These are phyloP conservation scores for Drosophila picticornis DNA, from an alignment of 2,888 invertebrate species.

Conservation along the genomic window DNA sequence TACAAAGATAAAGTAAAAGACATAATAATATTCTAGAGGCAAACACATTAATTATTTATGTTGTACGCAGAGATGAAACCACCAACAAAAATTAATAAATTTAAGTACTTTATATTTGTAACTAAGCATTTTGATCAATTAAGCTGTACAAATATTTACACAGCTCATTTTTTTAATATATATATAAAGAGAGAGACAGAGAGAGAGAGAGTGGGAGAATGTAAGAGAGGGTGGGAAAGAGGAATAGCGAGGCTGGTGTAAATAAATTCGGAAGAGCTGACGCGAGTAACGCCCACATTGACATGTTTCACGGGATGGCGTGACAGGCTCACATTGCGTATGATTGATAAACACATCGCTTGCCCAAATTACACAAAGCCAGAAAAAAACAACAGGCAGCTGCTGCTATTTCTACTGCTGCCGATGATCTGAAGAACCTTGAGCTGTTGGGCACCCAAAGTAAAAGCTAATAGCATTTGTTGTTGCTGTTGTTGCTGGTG, in stretches of 20 bases:
- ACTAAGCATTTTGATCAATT: constrained; percentile 2
- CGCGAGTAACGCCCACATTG: constrained; percentile 60
- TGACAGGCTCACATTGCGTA: constrained; percentile 71
- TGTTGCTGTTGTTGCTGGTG: constrained; percentile 14
- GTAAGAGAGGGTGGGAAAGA: background rate
- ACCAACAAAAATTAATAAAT: background rate
- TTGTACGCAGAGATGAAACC: background rate
- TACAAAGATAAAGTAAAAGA: background rate
- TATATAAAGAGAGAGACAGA: background rate
- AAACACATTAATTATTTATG: background rate
- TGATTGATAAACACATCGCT: constrained; percentile 77
- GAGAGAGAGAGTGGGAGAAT: background rate
- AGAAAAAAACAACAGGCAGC: constrained; percentile 25
- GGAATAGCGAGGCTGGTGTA: background rate
- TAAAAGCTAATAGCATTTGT: constrained; percentile 45
- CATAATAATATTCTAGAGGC: background rate
- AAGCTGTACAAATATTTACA: constrained; percentile 2
- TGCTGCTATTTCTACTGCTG: constrained; percentile 9
- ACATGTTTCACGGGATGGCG: constrained; percentile 53
- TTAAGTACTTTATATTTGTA: background rate
- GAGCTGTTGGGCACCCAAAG: constrained; percentile 46
- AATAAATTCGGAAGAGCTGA: constrained; percentile 14
- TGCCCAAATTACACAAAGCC: constrained; percentile 55
- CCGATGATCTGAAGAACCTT: constrained; percentile 42
- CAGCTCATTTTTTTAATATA: background rate